Base-by-base conservation (phyloP, 2,113 vertebrate genomes). In the Microcebus tavaratra region DNA sequence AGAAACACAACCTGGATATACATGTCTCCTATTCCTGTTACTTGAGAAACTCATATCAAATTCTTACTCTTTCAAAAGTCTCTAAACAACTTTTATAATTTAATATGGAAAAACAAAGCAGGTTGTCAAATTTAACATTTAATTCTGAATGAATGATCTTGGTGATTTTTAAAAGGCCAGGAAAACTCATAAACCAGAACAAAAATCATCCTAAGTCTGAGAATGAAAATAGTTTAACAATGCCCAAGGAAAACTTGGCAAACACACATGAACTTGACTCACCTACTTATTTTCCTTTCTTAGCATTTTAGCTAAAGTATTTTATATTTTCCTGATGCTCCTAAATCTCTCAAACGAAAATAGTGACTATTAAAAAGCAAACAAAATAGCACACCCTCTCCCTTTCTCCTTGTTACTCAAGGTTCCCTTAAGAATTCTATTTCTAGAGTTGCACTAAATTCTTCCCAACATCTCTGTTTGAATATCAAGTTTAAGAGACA, bases 31-130 rank as follows among this genome's bases (percentile, higher is more conserved):
- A 61, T 75, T 95, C 57, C 82, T 90, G 91, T 87, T 86, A 96
- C 94, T 9, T 90, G 93, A 97, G 97, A 98, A 96, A 88, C 95
- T 87, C 96, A 1, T 95, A 97, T 97, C 96, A 83, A 96, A 96
- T 95, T 94, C 88, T 86, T 80, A 84, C 36, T 82, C 92, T 80
- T 96, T 91, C 72, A 85, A 68, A 95, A 93, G 88, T 57, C 85
- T 84, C 93, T 80, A 61, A 76, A 96, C 36, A 94, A 94, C 70
- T 94, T 95, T 88, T 88, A 88, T 94, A 94, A 96, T 92, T 96
- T 78, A 96, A 85, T 36, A 63, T 82, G 72, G 94, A 91, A 97
- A 93, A 97, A 96, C 34, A 96, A 68, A 50, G 21, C 17, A 86
- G 55, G 50, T 72, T 59, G 70, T 78, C 83, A 88, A 92, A 95